A percentile compares a stretch with the other conserved stretches of the same genome.
phyloP scores from a whole-genome alignment of 2,113 vertebrate species.

The Anhinga anhinga region DNA sequence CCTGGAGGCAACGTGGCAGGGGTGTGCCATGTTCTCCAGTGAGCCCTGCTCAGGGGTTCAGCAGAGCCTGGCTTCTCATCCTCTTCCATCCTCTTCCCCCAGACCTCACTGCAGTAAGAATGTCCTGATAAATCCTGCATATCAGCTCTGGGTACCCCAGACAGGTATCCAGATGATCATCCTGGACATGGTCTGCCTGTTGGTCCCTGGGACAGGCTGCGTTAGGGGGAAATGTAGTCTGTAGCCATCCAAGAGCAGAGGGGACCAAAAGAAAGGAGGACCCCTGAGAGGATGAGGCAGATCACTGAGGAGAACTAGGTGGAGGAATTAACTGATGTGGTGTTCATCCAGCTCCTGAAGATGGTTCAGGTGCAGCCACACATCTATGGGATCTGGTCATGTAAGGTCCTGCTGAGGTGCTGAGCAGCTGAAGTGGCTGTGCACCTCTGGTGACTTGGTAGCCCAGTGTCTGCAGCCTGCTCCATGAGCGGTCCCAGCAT shows the following conservation, averaged over 20 bases:
- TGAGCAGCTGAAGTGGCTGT: neutral
- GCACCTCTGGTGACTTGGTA: neutral
- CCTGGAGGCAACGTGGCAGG: neutral
- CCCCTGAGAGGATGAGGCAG: neutral
- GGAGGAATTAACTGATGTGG: neutral
- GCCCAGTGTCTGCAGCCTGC: neutral
- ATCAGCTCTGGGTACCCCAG: neutral
- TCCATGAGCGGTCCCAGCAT: fast-evolving
- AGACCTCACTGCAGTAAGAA: neutral
- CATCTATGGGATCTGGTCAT: neutral
- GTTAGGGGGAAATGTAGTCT: neutral
- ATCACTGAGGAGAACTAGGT: neutral
- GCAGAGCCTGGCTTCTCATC: neutral
- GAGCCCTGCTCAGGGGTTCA: neutral
- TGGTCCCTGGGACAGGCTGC: neutral
- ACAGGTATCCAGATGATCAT: neutral
- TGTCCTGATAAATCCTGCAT: neutral
- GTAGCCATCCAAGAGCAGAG: neutral
- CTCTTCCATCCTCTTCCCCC: neutral
- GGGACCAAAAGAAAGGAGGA: neutral
- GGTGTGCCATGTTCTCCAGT: neutral
- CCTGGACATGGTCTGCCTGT: neutral
- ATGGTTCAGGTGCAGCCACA: neutral
- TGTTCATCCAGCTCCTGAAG: neutral
- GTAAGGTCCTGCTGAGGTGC: fast-evolving